These are phyloP conservation scores for Zophobas morio DNA, from an alignment of 1,140 invertebrate species.

Conservation along the genomic window DNA sequence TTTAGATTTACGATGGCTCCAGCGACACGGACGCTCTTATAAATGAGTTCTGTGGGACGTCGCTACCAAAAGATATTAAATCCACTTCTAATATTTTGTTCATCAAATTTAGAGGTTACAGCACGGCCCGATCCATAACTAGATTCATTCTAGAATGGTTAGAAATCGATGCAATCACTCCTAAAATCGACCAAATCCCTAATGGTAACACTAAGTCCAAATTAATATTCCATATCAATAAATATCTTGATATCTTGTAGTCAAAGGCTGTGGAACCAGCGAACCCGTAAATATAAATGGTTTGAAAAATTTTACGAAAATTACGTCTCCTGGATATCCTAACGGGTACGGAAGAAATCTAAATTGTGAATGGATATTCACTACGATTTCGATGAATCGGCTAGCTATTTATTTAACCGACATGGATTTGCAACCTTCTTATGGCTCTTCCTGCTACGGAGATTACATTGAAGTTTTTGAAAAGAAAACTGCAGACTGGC, in stretches of 20 bases:
- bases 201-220: too few species aligned
- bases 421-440: conserved; percentile 47
- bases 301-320: conserved; percentile 65
- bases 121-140: conserved; percentile 4
- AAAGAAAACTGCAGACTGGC: conserved; percentile 66
- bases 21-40: conserved; percentile 77
- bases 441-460: conserved; percentile 20
- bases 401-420: conserved; percentile 70
- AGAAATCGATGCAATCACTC: conserved; percentile 62
- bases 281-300: conserved; percentile 63
- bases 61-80: conserved; percentile 68
- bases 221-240: too few species aligned
- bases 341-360: conserved; percentile 77
- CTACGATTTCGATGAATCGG: conserved; percentile 72
- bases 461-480: conserved; percentile 50
- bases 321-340: conserved; percentile 85
- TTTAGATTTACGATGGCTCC: conserved; percentile 83
- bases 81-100: conserved; percentile 77
- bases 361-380: conserved; percentile 84
- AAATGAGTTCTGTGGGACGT: conserved; percentile 70
- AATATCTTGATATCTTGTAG: not conserved
- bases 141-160: conserved; percentile 78
- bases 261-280: conserved; percentile 70
- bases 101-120: conserved; percentile 68
- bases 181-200: not conserved